Base-by-base conservation (phyloP, 2,888 invertebrate genomes). In the Eilema depressum region DNA sequence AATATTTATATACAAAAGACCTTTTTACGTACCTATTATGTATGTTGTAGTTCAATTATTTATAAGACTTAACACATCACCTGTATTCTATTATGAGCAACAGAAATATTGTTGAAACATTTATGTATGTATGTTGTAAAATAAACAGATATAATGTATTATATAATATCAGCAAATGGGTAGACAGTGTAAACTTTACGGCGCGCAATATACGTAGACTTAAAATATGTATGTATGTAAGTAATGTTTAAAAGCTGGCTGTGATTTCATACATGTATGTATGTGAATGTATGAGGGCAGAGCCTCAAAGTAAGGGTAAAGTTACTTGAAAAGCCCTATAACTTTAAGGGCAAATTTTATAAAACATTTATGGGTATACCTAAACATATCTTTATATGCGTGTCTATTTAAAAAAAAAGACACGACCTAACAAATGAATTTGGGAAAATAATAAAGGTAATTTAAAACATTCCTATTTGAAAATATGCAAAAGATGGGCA, bases 181-280 rank as follows among this genome's bases (percentile, higher is more conserved):
- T 33, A 23, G 12, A 37, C 37, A 37, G 5, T 4, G 23, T 10
- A 41, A 20, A 63, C 3, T 41, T 10, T 20, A 41, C 20, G 10
- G 25, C 26, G 20, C 25, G 5, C 17, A 26, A 26, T 63, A 17
- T 17, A 23, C 10, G 12, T 53, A 64, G 14, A 26, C 11, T 47
- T n/a, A 53, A 41, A 25, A 41, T 23, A 37, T 41, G 17, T 59
- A 37, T 41, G 17, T 59, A 59, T 3, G 11, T 57, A 57, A 12
- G 25, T 59, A 37, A 64, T 64, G 28, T 68, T 70, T n/a, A n/a
- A 68, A 69, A 25, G n/a, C 56, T 68, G 72, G 81, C 81, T 79
- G 79, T 79, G 81, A 79, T 79, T 74, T 53, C 68, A 63, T 71
- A 59, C 72, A 74, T 59, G 63, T 64, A 57, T 28, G 33, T 65